Evolutionary conservation across 1,140 invertebrate genomes (phyloP).

Genomic region (Drosophila parvula): DNA sequence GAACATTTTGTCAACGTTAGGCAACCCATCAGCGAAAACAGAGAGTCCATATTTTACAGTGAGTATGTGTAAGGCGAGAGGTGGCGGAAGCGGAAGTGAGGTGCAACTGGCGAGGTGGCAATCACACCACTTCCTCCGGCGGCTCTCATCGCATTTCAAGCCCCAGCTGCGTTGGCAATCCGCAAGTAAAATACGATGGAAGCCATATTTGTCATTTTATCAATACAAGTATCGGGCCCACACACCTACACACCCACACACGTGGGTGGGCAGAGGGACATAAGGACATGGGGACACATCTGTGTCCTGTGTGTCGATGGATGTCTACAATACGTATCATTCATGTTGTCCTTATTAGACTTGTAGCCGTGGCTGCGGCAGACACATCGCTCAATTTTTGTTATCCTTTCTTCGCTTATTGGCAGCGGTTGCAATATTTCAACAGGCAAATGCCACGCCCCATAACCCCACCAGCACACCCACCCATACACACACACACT

Average conservation of each 20-base stretch:
- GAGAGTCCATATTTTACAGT: conserved; percentile 2
- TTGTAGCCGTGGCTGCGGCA: conserved; percentile 43
- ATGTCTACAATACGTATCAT: conserved; percentile 51
- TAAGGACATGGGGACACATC: conserved; percentile 10
- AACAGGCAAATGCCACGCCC: conserved; percentile 62
- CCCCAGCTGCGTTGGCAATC: conserved; percentile 39
- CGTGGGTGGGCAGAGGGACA: background rate
- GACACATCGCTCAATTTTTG: conserved; percentile 60
- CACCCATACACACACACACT: background rate
- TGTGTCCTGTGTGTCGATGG: conserved; percentile 9
- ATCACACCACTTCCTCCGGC: conserved; percentile 19
- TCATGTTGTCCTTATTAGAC: conserved; percentile 61
- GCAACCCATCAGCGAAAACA: conserved; percentile 1
- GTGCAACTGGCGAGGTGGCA: conserved; percentile 33
- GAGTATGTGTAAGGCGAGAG: too few relatives aligned
- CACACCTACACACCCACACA: conserved; percentile 9
- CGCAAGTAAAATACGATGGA: conserved; percentile 40
- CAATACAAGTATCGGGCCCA: conserved; percentile 41
- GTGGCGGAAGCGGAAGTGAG: conserved; percentile 6
- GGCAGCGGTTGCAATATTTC: conserved; percentile 61
- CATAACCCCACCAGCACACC: conserved; percentile 5
- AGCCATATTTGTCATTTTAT: conserved; percentile 61
- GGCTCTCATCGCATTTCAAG: conserved; percentile 31
- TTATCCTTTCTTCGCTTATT: conserved; percentile 61
- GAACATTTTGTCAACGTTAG: background rate